phyloP scores from a whole-genome alignment of 2,797 vertebrate genomes.

The Hyperoplus immaculatus region DNA sequence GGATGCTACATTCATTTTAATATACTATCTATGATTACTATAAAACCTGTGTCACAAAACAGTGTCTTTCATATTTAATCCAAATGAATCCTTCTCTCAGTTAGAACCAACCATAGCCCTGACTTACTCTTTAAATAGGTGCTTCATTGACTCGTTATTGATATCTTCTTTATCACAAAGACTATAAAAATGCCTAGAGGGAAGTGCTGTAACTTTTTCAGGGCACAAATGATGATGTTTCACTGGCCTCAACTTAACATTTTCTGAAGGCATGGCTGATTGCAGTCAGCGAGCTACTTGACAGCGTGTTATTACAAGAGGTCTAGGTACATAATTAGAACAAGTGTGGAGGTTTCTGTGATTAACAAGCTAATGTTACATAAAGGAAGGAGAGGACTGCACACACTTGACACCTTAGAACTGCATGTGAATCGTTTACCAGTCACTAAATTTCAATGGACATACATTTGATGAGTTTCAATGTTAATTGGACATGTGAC shows the following conservation, averaged over 20 bases:
- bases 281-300: constrained; percentile 23
- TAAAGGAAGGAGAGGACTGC: constrained; percentile 5
- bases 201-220: constrained; percentile 6
- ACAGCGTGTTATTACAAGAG: constrained; percentile 41
- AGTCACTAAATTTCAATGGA: background rate
- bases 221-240: background rate
- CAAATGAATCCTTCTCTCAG: constrained; percentile 6
- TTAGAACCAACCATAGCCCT: background rate
- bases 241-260: background rate
- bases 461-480: background rate
- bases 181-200: background rate
- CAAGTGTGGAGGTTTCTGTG: constrained; percentile 47
- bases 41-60: background rate
- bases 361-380: constrained; percentile 38
- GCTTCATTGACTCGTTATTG: constrained; percentile 5
- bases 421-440: background rate
- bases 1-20: too few relatives aligned
- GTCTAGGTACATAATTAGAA: constrained; percentile 51
- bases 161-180: background rate
- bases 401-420: background rate
- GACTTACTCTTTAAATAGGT: constrained; percentile 14
- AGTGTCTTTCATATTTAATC: constrained; percentile 7
- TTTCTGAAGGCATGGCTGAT: constrained; percentile 34
- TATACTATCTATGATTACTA: too few relatives aligned
- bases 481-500: background rate